A percentile compares a stretch with the other conserved stretches of the same genome.
These are phyloP conservation scores for Oxycera nigricornis DNA, from an alignment of 2,888 invertebrate genomes.

Conservation along the genomic window DNA sequence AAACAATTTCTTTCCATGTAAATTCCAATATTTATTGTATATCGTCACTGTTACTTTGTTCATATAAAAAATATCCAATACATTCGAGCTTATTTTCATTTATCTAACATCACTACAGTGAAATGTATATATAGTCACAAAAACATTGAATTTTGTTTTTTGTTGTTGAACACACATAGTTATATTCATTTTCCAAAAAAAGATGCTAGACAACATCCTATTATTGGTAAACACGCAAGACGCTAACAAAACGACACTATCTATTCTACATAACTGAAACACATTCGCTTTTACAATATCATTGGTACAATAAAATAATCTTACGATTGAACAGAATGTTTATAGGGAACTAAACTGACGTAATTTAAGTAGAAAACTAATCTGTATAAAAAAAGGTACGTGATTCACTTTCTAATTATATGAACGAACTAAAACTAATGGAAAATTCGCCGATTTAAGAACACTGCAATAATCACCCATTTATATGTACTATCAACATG, in stretches of 20 bases:
- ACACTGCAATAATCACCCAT: neutral
- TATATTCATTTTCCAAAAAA: neutral
- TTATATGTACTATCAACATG: neutral
- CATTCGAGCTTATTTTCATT: conserved; percentile 1
- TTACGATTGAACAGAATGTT: too few relatives aligned
- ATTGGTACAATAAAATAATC: too few relatives aligned
- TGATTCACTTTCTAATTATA: conserved; percentile 37
- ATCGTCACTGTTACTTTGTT: conserved; percentile 19
- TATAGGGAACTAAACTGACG: too few relatives aligned
- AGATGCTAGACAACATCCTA: neutral
- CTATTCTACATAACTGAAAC: too few relatives aligned
- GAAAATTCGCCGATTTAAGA: neutral
- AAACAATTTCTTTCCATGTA: neutral
- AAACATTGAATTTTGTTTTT: too few relatives aligned
- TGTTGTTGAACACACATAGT: neutral
- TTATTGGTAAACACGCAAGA: neutral
- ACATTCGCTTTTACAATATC: too few relatives aligned
- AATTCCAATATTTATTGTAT: conserved; percentile 15
- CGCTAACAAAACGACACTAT: too few relatives aligned
- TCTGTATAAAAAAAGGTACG: conserved; percentile 33
- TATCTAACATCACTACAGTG: too few relatives aligned
- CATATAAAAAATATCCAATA: conserved; percentile 26
- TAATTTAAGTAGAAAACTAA: neutral
- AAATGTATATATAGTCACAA: too few relatives aligned
- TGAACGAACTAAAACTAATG: conserved; percentile 11